These are phyloP conservation scores for Halictus ligatus DNA, from an alignment of 2,888 invertebrate species.

Conservation along the genomic window DNA sequence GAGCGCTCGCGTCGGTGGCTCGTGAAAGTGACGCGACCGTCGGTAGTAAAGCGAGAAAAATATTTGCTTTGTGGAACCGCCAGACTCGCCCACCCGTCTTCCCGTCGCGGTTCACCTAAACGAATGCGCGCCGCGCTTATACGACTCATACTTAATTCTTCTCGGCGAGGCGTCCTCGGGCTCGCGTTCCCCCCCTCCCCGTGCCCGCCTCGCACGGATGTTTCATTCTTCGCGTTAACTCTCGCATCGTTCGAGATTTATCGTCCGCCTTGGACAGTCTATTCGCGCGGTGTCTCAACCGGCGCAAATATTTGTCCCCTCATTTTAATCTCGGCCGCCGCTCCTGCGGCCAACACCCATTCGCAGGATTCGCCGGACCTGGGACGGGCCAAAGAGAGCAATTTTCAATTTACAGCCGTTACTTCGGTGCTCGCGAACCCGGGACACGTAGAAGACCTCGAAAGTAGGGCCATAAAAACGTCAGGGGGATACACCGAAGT, in stretches of 20 bases:
- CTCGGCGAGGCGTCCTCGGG: not conserved
- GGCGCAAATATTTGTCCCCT: constrained; percentile 57
- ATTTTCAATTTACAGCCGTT: constrained; percentile 66
- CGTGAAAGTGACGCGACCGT: constrained; percentile 60
- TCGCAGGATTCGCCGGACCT: constrained; percentile 33
- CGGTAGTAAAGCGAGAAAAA: constrained; percentile 75
- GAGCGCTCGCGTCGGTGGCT: constrained; percentile 58
- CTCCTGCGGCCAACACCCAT: constrained; percentile 27
- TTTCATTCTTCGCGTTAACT: constrained; percentile 56
- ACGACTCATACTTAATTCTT: constrained; percentile 48
- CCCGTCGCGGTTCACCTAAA: constrained; percentile 33
- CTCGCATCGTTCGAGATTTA: constrained; percentile 58
- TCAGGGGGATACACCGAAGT: constrained; percentile 62
- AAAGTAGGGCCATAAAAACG: constrained; percentile 69
- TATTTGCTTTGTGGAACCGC: constrained; percentile 74
- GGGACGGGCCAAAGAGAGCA: constrained; percentile 37
- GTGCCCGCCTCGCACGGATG: constrained; percentile 5
- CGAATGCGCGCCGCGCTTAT: constrained; percentile 25
- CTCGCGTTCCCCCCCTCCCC: not conserved
- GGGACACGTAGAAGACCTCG: constrained; percentile 60
- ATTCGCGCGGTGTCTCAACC: constrained; percentile 19
- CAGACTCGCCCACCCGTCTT: constrained; percentile 57
- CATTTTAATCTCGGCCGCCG: constrained; percentile 44
- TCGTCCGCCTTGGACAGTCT: constrained; percentile 18
- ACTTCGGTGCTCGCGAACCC: constrained; percentile 52